phyloP scores from a whole-genome alignment of 2,113 vertebrate species.

The Glaucidium brasilianum region DNA sequence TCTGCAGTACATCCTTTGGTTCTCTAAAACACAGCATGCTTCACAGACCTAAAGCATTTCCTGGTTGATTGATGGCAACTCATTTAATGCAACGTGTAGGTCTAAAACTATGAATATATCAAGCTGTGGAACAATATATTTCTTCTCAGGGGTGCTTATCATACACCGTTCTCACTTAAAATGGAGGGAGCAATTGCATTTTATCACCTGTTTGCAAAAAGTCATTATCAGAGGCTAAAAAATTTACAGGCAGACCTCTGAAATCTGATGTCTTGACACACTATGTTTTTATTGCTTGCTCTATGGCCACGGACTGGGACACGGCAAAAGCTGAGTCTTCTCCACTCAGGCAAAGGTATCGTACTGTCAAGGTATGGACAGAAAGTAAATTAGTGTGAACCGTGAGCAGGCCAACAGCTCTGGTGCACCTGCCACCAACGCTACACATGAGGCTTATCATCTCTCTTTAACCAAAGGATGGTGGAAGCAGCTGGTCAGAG shows the following conservation, averaged over 20 bases:
- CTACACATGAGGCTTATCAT: not conserved
- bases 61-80: slow-evolving; percentile 15
- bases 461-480: not conserved
- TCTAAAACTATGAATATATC: slow-evolving; percentile 31
- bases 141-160: not conserved
- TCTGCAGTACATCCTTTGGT: not conserved
- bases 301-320: not conserved
- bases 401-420: not conserved
- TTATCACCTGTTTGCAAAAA: slow-evolving; percentile 42
- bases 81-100: not conserved
- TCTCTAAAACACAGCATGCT: not conserved
- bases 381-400: not conserved
- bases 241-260: not conserved
- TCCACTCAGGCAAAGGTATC: not conserved
- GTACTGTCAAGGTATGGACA: not conserved
- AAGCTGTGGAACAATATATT: not conserved
- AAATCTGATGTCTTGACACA: slow-evolving; percentile 1
- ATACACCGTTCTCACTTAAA: not conserved
- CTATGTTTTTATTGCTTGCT: not conserved
- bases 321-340: not conserved
- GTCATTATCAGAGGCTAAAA: slow-evolving; percentile 29
- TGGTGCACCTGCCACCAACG: not conserved
- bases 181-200: slow-evolving; percentile 7
- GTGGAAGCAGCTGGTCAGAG: not conserved
- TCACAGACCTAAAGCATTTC: not conserved